A percentile compares a stretch with the other conserved stretches of the same genome.
phyloP scores from a whole-genome alignment of 1,140 invertebrate genomes.

The Formica exsecta region DNA sequence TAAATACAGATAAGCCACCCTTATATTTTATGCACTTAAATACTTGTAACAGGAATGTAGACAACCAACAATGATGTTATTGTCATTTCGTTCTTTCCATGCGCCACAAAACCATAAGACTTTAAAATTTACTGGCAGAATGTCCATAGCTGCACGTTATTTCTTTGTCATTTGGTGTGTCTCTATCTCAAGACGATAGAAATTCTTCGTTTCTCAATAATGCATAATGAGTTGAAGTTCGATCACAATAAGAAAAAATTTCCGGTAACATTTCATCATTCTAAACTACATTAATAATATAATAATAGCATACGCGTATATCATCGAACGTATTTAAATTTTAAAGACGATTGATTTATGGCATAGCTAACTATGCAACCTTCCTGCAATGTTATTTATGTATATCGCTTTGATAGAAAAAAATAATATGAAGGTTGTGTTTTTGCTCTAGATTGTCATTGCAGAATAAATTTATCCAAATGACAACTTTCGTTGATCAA shows the following conservation, averaged over 20 bases:
- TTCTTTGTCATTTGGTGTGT: background rate
- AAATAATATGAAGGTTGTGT: no score
- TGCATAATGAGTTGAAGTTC: background rate
- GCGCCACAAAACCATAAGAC: constrained; percentile 28
- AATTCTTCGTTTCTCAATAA: constrained; percentile 11
- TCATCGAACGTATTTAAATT: constrained; percentile 21
- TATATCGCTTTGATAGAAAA: no score
- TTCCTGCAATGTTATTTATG: background rate
- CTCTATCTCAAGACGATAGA: background rate
- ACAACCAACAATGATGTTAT: background rate
- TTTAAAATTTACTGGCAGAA: constrained; percentile 48
- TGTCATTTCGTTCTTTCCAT: constrained; percentile 14
- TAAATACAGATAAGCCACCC: no score
- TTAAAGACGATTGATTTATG: background rate
- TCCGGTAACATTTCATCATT: background rate
- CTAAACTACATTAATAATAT: constrained; percentile 15
- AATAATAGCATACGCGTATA: background rate
- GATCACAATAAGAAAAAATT: background rate
- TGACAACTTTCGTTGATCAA: background rate
- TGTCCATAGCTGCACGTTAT: constrained; percentile 1
- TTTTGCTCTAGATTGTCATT: no score
- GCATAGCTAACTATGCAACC: background rate
- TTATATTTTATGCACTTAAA: no score
- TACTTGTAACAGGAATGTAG: constrained; percentile 18
- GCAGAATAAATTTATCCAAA: background rate